Base-by-base conservation (phyloP, 1,140 invertebrate genomes). In the Camponotus floridanus region DNA sequence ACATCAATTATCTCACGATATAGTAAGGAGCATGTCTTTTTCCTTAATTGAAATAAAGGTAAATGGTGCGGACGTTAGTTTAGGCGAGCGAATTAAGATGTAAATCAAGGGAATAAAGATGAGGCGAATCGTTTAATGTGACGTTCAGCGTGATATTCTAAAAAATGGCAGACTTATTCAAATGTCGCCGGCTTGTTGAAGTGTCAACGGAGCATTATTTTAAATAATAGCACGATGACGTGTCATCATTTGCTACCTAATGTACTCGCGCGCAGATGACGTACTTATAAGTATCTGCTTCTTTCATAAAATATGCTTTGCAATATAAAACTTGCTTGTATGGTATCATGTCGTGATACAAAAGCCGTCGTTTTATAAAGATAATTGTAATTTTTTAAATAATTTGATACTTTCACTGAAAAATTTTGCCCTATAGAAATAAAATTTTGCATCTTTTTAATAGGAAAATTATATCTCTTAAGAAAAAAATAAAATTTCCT, bases 111-210 rank as follows among this genome's bases (percentile, higher is more conserved):
- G 62, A 51, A 57, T 45, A 74, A 31, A 33, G 18, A 26, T 11
- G 21, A 42, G 18, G 18, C 31, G 57, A 13, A 57, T 80, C 57
- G 87, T 48, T 88, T 57, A 89, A 88, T 86, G 71, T 68, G 36
- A 39, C 36, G 36, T 39, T 39, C 36, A 89, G 87, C 39, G 88
- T 62, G 76, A 8, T 57, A 15, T 78, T 59, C 36, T 76, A 57
- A 89, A 89, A 90, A 68, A 83, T 67, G 73, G 18, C 31, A 11
- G 11, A 42, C 39, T 78, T 73, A 84, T 86, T 86, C 85, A 89
- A 88, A 86, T 83, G 68, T 45, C 42, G 48, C 11, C 57, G 18
- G n/a, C 21, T 21, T 68, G 26, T 21, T 68, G 26, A 74, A 67
- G 36, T 61, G 45, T 51, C 18, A 51, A 79, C n/a, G 70, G 7